Base-by-base conservation (phyloP, 1,140 invertebrate genomes). In the Drosophila pachea region DNA sequence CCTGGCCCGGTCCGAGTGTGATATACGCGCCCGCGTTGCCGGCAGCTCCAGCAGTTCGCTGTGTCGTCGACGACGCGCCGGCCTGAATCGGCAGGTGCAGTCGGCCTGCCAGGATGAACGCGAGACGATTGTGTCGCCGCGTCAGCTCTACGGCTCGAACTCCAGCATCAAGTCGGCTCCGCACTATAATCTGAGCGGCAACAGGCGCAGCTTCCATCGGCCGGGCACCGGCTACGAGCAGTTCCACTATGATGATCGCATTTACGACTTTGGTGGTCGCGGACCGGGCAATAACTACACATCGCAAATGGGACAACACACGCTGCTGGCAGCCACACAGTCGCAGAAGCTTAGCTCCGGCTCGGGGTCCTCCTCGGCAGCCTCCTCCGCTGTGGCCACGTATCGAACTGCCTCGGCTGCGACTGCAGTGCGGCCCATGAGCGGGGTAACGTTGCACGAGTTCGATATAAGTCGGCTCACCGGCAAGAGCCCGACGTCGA, bases 151-250 rank as follows among this genome's bases (percentile, higher is more conserved):
- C 56, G 89, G 89, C 31, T 90, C 89, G 7, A 90, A 90, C 67
- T 88, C 89, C 0, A 90, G 89, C 71, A 90, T 90, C 16, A 89
- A 90, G 59, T 90, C 89, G n/a, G 89, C 89, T 5, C 89, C 89
- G 1, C 89, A 90, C 33, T 89, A 88, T 42, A 89, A 89, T 58
- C 70, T 89, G 2, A 74, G 76, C 7, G 77, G 83, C 5, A 72
- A 84, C 38, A 58, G 81, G 1, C 74, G 81, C 33, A 84, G 70
- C 54, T 81, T 81, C 22, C 77, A 86, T 47, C 56, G 81, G 3
- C 45, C 12, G 2, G 43, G 45, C 32, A 54, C 42, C 4, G 60
- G 72, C 58, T 86, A 88, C 40, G 86, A 88, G 29, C 78, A 77
- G 60, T 88, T 86, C 59, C 73, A 78, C 12, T 89, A 88, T 47